Base-by-base conservation (phyloP, 2,888 invertebrate species). In the Lymantria monacha region DNA sequence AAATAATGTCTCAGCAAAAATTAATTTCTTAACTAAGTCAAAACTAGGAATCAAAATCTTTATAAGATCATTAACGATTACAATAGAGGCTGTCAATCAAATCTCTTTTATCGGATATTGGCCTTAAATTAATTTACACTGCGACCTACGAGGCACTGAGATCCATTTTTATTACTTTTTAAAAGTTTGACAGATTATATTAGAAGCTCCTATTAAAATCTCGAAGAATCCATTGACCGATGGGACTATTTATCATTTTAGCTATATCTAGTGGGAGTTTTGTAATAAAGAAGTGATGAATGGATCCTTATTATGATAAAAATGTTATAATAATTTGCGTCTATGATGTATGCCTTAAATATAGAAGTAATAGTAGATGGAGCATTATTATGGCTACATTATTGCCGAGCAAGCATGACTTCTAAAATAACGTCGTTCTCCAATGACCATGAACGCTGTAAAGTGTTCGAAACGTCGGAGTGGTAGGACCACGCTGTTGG, bases 111-210 rank as follows among this genome's bases (percentile, higher is more conserved):
- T 33, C 33, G 9, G 33, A 33, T 33, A 33, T 33, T 33, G 9
- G 9, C 9, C 33, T 10, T 10, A 33, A 33, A 33, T 33, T 33
- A 33, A 33, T 33, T 33, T 33, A 33, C 1, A 8, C 33, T 10
- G 9, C 33, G 33, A 33, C 33, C 33, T 33, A 9, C 33, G 10
- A 3, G 33, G 33, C 9, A 3, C 30, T 12, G 22, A 42, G 41
- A 36, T 36, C 42, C 41, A 30, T 42, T 49, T 48, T 49, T 37
- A 40, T 43, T 10, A 33, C 15, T 13, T 31, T 49, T 50, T 33
- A 36, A 59, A 54, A 54, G 42, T 51, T 48, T 15, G 42, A 49
- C 45, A 57, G 51, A 48, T 44, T 51, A 47, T 51, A 51, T 51
- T 40, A 53, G 37, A 37, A 43, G n/a, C 40, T 58, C 49, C 15